These are phyloP conservation scores for Ophthalmotilapia sp. DNA, from an alignment of 2,113 vertebrate genomes.

Conservation along the genomic window DNA sequence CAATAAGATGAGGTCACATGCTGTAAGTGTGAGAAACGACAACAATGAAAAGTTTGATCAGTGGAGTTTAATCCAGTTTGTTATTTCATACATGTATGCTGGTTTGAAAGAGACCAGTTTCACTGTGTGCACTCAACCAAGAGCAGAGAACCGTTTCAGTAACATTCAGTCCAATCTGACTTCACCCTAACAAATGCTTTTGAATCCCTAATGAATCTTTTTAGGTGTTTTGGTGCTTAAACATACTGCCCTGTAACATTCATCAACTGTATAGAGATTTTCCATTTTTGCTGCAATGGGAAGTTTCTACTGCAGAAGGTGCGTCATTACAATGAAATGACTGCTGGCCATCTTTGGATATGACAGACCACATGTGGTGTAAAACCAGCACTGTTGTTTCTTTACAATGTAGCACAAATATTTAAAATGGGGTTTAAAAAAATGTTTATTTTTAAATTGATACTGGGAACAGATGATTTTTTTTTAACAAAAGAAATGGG, in stretches of 20 bases:
- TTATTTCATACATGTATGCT: constrained; percentile 12
- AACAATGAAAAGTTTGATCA: neutral
- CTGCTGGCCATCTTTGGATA: neutral
- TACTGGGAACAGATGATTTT: neutral
- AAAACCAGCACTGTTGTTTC: neutral
- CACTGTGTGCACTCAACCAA: neutral
- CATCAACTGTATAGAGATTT: neutral
- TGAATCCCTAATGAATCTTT: neutral
- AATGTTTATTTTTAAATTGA: neutral
- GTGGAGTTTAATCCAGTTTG: constrained; percentile 32
- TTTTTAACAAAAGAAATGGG: neutral
- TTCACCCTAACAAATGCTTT: neutral
- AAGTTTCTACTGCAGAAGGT: neutral
- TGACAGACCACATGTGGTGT: neutral
- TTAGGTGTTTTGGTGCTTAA: neutral
- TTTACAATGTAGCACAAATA: neutral
- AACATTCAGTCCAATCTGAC: neutral
- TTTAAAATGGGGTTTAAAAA: neutral
- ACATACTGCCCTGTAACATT: neutral
- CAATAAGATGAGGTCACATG: neutral
- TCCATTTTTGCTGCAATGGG: neutral
- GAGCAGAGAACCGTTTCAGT: neutral
- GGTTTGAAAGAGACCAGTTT: constrained; percentile 27
- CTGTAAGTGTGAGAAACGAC: neutral
- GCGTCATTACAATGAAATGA: neutral